Evolutionary conservation across 2,888 invertebrate genomes (phyloP).

Genomic region (Alsophila aescularia): DNA sequence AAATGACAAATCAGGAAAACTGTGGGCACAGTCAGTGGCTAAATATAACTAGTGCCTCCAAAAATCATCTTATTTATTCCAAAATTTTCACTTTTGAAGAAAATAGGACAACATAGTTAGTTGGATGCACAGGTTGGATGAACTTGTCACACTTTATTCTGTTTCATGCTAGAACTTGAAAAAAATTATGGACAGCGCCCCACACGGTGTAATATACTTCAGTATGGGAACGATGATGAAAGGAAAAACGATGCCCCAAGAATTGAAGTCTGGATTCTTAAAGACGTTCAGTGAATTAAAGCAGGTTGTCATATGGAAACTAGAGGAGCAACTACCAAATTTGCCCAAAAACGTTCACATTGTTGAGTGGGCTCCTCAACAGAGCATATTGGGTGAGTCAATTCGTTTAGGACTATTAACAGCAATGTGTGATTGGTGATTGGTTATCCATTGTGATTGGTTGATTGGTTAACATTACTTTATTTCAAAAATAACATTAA

Average conservation of each 20-base stretch:
- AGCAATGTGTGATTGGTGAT: too few relatives aligned
- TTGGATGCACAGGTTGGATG: too few relatives aligned
- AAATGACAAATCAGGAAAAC: too few relatives aligned
- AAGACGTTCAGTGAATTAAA: constrained; percentile 58
- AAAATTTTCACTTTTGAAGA: too few relatives aligned
- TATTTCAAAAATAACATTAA: too few relatives aligned
- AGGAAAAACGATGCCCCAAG: constrained; percentile 52
- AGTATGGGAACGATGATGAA: constrained; percentile 64
- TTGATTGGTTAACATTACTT: too few relatives aligned
- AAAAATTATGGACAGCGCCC: constrained; percentile 58
- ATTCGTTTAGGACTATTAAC: background rate
- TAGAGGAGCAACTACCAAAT: constrained; percentile 55
- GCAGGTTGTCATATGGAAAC: constrained; percentile 70
- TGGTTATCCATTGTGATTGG: too few relatives aligned
- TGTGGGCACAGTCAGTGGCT: too few relatives aligned
- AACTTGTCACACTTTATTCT: too few relatives aligned
- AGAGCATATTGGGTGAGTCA: constrained; percentile 61
- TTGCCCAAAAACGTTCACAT: constrained; percentile 63
- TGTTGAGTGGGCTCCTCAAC: constrained; percentile 68
- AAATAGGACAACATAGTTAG: too few relatives aligned
- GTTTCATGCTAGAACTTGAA: constrained; percentile 59
- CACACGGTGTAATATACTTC: constrained; percentile 66
- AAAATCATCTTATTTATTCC: too few relatives aligned
- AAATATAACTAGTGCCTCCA: too few relatives aligned
- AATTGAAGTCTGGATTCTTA: constrained; percentile 50